phyloP scores from a whole-genome alignment of 2,797 vertebrate species.

The Lacerta agilis region DNA sequence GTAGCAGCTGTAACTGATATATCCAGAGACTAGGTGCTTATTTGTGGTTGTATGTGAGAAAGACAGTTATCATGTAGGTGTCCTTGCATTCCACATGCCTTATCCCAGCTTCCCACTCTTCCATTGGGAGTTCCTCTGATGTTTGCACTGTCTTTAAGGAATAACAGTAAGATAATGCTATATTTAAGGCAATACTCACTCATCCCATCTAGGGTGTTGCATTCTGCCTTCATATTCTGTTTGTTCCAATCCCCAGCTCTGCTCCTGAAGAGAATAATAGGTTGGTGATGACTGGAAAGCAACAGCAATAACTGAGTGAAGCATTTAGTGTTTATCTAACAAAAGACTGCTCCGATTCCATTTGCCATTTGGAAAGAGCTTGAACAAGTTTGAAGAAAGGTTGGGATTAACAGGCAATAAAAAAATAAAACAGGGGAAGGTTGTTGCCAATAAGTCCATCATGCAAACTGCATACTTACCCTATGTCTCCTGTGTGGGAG shows the following conservation, averaged over 20 bases:
- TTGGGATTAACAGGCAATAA: not conserved
- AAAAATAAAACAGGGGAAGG: not conserved
- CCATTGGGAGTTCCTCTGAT: not conserved
- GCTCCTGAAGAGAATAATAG: not conserved
- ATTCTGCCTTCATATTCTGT: not conserved
- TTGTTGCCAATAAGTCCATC: not conserved
- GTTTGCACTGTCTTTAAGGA: not conserved
- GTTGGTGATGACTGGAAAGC: not conserved
- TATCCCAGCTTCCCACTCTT: not conserved
- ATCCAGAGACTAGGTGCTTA: not conserved
- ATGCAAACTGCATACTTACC: not conserved
- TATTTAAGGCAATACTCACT: not conserved
- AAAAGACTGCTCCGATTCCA: not conserved
- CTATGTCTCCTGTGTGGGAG: not conserved
- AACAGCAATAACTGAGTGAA: not conserved
- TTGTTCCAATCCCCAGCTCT: not conserved
- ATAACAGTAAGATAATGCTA: not conserved
- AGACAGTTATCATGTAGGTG: not conserved
- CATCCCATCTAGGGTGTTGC: not conserved
- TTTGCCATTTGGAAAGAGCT: not conserved
- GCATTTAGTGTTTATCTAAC: not conserved
- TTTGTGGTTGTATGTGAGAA: not conserved
- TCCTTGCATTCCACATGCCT: not conserved
- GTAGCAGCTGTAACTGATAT: not conserved
- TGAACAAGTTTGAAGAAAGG: not conserved